Evolutionary conservation across 2,888 invertebrate genomes (phyloP), one percentile per base, ranked within the genome.

Genomic region (Alviniconcha strummeri): DNA sequence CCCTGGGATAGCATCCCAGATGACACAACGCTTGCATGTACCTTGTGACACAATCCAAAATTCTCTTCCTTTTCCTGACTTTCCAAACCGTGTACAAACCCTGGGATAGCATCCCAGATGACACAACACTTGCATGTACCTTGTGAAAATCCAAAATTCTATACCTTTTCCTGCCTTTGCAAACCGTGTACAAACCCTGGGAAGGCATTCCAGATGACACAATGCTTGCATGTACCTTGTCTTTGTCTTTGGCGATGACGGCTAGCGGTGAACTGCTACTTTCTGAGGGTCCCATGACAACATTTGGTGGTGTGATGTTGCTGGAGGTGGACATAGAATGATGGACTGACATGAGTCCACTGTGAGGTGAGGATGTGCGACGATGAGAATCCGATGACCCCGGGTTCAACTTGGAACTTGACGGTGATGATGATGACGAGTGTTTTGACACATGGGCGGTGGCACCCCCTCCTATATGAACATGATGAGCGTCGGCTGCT

Each of bases 171-270:
- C 15, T 64, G 64, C 15, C 64, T 64, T 64, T 64, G 64, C 15
- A 9, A 64, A 13, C 64, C 9, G 4, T 64, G 15, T 15, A 64
- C 64, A 13, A 15, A 36, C 36, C 36, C 36, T 36, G 36, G 36
- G 36, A 36, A 36, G 36, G 36, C 36, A 36, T 36, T 36, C 36
- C 36, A 36, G 36, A 36, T 36, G 36, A 36, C 36, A 36, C 36
- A 36, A 69, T 4, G n/a, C 6, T 13, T 13, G 15, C 56, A 77
- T 52, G 8, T 19, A 97, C 97, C 69, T 96, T 96, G 6, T 95
- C 89, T 94, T 95, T 91, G 71, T 90, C 91, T 81, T 96, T 96
- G 89, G 96, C 67, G 13, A 77, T 52, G 60, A 80, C 54, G 69
- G 84, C 55, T 55, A 86, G 55, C 52, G 80, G 74, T 80, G 82